Conservation (phyloP, 2,888 invertebrate genomes). For the Drosophila koepferae region DNA sequence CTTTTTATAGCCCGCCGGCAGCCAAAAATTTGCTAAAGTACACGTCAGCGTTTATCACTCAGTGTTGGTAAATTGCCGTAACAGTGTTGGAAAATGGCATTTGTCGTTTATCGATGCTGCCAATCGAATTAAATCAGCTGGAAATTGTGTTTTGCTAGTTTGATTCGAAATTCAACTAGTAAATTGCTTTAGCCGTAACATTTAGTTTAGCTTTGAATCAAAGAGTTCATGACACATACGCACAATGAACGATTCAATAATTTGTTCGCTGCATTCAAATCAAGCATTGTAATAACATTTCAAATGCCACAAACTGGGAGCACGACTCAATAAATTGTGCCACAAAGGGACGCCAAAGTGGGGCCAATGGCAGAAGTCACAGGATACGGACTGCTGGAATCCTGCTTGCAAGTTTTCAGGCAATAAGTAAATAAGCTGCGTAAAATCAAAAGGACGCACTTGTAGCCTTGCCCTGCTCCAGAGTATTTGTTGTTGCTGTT, state of each 20-base stretch:
- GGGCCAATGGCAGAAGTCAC: not conserved
- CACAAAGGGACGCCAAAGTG: constrained; percentile 46
- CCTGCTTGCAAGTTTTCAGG: constrained; percentile 60
- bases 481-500: constrained; percentile 37
- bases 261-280: constrained; percentile 77
- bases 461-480: constrained; percentile 23
- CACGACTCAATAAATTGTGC: constrained; percentile 76
- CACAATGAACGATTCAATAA: constrained; percentile 51
- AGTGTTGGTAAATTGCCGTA: too few relatives aligned
- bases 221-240: not conserved
- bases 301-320: constrained; percentile 57
- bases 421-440: constrained; percentile 78
- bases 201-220: not conserved
- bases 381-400: constrained; percentile 13
- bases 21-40: not conserved
- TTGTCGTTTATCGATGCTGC: not conserved
- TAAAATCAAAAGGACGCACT: constrained; percentile 74
- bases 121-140: constrained; percentile 7
- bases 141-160: constrained; percentile 3
- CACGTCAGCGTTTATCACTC: not conserved
- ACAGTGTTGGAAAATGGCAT: not conserved
- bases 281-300: constrained; percentile 73
- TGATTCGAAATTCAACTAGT: constrained; percentile 7
- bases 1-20: not conserved
- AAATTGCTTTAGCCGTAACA: constrained; percentile 1